phyloP scores from a whole-genome alignment of 2,888 invertebrate species.

The Sepioteuthis lessoniana region DNA sequence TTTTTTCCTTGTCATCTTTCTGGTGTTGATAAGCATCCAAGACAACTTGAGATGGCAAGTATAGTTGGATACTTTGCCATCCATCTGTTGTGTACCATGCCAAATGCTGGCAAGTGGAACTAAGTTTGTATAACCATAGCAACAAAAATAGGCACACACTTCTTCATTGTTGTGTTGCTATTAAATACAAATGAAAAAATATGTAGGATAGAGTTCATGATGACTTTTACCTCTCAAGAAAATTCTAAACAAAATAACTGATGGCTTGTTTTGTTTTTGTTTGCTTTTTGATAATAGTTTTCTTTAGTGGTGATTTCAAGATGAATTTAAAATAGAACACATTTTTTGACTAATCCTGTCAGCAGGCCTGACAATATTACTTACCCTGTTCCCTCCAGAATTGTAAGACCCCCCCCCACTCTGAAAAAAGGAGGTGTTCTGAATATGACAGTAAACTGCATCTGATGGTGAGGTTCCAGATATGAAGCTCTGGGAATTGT shows the following conservation, averaged over 20 bases:
- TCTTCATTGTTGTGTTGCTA: not conserved
- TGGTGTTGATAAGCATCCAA: not conserved
- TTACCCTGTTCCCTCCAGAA: no score
- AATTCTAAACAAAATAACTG: not conserved
- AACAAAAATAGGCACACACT: not conserved
- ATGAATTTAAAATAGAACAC: no score
- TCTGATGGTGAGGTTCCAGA: no score
- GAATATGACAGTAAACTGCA: no score
- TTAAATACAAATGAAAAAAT: not conserved
- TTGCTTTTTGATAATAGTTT: no score
- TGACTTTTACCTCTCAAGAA: not conserved
- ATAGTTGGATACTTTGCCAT: not conserved
- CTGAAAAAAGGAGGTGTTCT: no score
- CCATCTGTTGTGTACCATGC: not conserved
- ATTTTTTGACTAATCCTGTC: no score
- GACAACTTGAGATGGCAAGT: not conserved
- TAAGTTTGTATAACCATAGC: not conserved
- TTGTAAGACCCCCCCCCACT: no score
- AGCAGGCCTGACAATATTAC: no score
- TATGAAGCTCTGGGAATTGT: no score
- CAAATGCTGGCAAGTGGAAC: not conserved
- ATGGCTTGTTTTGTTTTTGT: no score
- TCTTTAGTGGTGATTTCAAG: no score
- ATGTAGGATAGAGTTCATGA: not conserved
- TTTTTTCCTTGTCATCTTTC: not conserved